Evolutionary conservation across 2,113 vertebrate species (phyloP).

Genomic region (Periophthalmus modestus): DNA sequence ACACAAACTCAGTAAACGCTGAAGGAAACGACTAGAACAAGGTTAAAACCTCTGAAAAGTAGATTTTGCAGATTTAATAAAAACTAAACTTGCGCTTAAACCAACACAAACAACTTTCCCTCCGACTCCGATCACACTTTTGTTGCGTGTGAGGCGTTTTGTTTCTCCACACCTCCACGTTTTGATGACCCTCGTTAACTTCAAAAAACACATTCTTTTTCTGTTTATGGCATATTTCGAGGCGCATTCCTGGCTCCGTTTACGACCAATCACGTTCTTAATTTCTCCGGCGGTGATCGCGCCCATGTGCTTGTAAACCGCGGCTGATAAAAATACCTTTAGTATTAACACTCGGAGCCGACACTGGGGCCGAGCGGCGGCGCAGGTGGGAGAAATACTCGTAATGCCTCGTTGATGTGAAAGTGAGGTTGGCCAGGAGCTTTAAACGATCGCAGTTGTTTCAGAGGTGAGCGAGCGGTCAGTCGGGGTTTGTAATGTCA

Average conservation of each 20-base stretch:
- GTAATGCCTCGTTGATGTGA: slow-evolving; percentile 38
- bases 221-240: slow-evolving; percentile 43
- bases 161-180: slow-evolving; percentile 30
- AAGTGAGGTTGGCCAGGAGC: slow-evolving; percentile 32
- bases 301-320: slow-evolving; percentile 63
- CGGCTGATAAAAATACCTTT: slow-evolving; percentile 19
- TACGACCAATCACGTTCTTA: slow-evolving; percentile 30
- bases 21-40: no score
- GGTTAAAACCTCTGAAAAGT: no score
- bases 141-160: slow-evolving; percentile 54
- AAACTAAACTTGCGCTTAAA: no score
- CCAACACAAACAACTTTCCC: neutral
- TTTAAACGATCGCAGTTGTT: slow-evolving; percentile 32
- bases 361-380: slow-evolving; percentile 29
- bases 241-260: slow-evolving; percentile 33
- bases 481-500: slow-evolving; percentile 35
- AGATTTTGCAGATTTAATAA: no score
- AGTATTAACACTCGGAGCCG: slow-evolving; percentile 31
- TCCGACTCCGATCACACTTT: neutral
- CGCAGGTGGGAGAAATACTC: slow-evolving; percentile 52
- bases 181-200: slow-evolving; percentile 63
- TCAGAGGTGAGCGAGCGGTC: slow-evolving; percentile 49
- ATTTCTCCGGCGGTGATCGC: slow-evolving; percentile 38
- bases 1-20: no score
- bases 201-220: slow-evolving; percentile 53